Evolutionary conservation across 1,140 invertebrate species (phyloP), one percentile per base, ranked within the genome.

Genomic region (Zaprionus davidi): DNA sequence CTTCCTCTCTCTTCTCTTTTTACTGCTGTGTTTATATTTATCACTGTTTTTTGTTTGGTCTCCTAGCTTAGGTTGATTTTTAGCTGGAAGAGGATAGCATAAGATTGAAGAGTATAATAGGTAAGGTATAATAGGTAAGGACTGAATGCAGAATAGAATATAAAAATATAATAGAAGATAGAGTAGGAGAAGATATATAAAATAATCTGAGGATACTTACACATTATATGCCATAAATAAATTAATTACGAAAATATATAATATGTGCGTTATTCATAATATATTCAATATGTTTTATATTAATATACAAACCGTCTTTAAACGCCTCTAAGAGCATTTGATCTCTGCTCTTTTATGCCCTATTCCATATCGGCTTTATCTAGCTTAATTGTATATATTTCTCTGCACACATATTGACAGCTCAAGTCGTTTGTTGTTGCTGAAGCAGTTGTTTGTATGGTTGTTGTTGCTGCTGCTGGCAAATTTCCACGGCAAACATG

Each of bases 401-500:
- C 65, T 72, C 22, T 17, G n/a, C 60, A 26, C 74, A 38, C 74
- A 57, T 71, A 49, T 57, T 72, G 70, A 53, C 49, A 67, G 60
- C 57, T 57, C 38, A 67, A 66, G 70, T 60, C 51, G 49, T 36
- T 58, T 72, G 26, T 55, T 53, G 31, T 56, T 7, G 71, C 6
- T 41, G 28, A 12, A 36, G 31, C 22, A 53, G 22, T 28, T 72
- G 15, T 63, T 63, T 49, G 46, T 44, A 17, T 62, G 58, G 57
- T 67, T 56, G 56, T 20, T 20, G 20, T 63, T 69, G 53, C 20
- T 58, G 58, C 71, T 57, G 59, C 46, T 66, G 63, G 69, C 63
- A 77, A 77, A 76, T 76, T 76, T 76, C 41, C 69, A 72, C 51
- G 59, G 74, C 31, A 76, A 77, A 77, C 75, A 77, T 68, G 75